A percentile compares a stretch with the other conserved stretches of the same genome.
phyloP scores from a whole-genome alignment of 2,113 vertebrate genomes.

The Micromys minutus region DNA sequence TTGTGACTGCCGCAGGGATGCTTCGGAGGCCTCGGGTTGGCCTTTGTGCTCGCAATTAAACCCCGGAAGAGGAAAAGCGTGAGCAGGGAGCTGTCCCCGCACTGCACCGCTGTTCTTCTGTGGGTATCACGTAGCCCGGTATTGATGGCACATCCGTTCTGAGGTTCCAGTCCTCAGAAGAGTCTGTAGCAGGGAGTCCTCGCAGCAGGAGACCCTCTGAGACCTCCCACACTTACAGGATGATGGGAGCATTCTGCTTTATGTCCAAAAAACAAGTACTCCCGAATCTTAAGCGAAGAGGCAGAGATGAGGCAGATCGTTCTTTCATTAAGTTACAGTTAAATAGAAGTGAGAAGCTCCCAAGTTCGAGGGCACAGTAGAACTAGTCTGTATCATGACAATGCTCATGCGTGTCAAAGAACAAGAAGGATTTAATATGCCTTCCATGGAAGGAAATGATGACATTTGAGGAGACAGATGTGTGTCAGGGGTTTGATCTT shows the following conservation, averaged over 20 bases:
- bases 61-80: conserved; percentile 27
- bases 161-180: neutral
- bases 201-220: neutral
- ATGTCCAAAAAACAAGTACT: neutral
- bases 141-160: rapidly evolving
- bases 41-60: conserved; percentile 72
- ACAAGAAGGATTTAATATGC: neutral
- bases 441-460: neutral
- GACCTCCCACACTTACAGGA: neutral
- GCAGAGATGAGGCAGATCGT: neutral
- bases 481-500: neutral
- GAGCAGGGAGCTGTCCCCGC: neutral
- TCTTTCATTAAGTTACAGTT: too few species aligned
- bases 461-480: neutral
- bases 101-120: neutral
- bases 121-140: neutral
- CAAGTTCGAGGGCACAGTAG: neutral
- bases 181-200: too few species aligned
- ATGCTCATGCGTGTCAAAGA: neutral
- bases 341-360: neutral
- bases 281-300: neutral
- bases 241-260: neutral
- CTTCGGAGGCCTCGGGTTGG: conserved; percentile 52
- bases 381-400: too few species aligned
- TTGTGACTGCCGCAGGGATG: conserved; percentile 73